Evolutionary conservation across 2,888 invertebrate species (phyloP).

Genomic region (Polia nebulosa): DNA sequence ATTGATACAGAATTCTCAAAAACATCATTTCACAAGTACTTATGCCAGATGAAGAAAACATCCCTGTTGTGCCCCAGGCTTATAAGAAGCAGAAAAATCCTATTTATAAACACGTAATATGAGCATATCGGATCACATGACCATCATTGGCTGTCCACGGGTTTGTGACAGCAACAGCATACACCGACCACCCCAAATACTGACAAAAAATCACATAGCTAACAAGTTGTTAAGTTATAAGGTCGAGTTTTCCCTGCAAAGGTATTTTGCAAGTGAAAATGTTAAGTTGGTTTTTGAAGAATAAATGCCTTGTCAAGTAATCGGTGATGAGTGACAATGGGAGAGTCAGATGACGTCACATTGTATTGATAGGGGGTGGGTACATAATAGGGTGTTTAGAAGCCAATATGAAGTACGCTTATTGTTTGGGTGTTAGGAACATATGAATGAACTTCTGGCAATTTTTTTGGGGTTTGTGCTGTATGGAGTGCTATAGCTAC

Average conservation of each 20-base stretch:
- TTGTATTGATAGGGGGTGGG: slow-evolving; percentile 69
- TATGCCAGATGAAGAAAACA: slow-evolving; percentile 20
- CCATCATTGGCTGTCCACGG: slow-evolving; percentile 68
- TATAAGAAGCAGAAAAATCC: slow-evolving; percentile 69
- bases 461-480: neutral
- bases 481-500: slow-evolving; percentile 2
- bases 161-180: slow-evolving; percentile 34
- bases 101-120: slow-evolving; percentile 79
- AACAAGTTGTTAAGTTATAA: slow-evolving; percentile 1
- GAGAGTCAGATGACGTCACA: slow-evolving; percentile 74
- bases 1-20: slow-evolving; percentile 14
- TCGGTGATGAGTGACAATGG: slow-evolving; percentile 68
- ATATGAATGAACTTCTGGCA: slow-evolving; percentile 28
- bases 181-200: neutral
- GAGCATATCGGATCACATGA: slow-evolving; percentile 77
- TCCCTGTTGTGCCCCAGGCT: slow-evolving; percentile 41
- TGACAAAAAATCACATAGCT: neutral
- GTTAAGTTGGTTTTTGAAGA: slow-evolving; percentile 52
- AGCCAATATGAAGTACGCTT: slow-evolving; percentile 55
- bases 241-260: slow-evolving; percentile 13
- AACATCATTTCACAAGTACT: slow-evolving; percentile 22
- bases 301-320: slow-evolving; percentile 66
- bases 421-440: slow-evolving; percentile 50
- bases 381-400: slow-evolving; percentile 69
- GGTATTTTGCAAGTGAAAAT: neutral